A percentile compares a stretch with the other conserved stretches of the same genome.
phyloP scores from a whole-genome alignment of 2,888 invertebrate genomes.

The Vanessa cardui region DNA sequence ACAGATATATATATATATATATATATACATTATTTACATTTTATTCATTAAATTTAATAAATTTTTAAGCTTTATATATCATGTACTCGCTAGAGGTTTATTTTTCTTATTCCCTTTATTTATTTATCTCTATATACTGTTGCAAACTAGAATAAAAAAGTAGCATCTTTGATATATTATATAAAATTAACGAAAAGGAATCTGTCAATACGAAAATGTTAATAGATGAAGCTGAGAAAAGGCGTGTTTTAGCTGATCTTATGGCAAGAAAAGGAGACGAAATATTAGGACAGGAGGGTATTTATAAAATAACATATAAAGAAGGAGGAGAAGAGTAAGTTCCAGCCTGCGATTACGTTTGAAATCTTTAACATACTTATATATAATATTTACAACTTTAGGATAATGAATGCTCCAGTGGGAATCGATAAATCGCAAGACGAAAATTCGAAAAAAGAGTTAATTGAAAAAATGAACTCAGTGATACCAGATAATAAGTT shows the following conservation, averaged over 20 bases:
- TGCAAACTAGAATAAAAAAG: too few species aligned
- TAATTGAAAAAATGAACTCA: constrained; percentile 48
- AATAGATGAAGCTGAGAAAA: constrained; percentile 55
- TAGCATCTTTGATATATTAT: too few species aligned
- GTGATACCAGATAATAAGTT: constrained; percentile 59
- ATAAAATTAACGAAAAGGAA: not conserved
- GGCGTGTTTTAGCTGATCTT: constrained; percentile 57
- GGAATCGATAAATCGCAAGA: constrained; percentile 49
- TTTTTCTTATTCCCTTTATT: too few species aligned
- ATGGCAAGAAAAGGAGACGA: constrained; percentile 56
- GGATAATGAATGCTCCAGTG: constrained; percentile 55
- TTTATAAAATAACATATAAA: constrained; percentile 59
- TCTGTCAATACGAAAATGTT: not conserved
- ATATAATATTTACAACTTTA: constrained; percentile 30
- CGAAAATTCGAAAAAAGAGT: constrained; percentile 45
- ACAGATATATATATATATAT: too few species aligned
- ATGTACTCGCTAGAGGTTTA: too few species aligned
- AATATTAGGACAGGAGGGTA: constrained; percentile 50
- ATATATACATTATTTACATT: too few species aligned
- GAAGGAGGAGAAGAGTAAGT: constrained; percentile 63
- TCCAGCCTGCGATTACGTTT: not conserved
- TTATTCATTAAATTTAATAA: too few species aligned
- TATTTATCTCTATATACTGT: too few species aligned
- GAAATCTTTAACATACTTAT: not conserved
- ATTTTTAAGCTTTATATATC: too few species aligned